Evolutionary conservation across 2,113 vertebrate genomes (phyloP), one percentile per base, ranked within the genome.

Genomic region (Tragelaphus buxtoni): DNA sequence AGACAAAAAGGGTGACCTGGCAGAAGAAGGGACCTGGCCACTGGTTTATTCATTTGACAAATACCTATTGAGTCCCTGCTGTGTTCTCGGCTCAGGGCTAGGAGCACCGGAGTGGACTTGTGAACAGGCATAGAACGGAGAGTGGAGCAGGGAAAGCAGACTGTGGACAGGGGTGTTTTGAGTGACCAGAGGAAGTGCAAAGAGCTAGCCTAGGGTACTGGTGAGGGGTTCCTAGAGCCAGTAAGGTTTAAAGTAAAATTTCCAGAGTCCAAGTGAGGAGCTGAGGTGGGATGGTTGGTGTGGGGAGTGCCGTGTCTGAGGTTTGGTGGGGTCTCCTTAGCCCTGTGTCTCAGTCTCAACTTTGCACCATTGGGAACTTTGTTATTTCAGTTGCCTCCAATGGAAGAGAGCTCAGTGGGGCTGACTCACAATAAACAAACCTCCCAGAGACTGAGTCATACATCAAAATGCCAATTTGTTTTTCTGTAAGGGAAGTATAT

Each of bases 361-460:
- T 88, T 16, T 42, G 79, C 14, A n/a, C 58, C 20, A 1, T 28
- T 0, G 2, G 82, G 56, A 26, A 42, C 42, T 16, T 63, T 22
- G 24, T 82, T 53, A 17, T 51, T 86, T 63, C 83, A 24, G 39
- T 56, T 16, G 69, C 61, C 42, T 92, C 97, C 88, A 72, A 11
- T 39, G 90, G 88, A 69, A 76, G 4, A 10, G 69, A 79, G 49
- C 42, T 89, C 69, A 60, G 72, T 30, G 20, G 65, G 60, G 35
- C 88, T 92, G 95, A 97, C 92, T 96, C 95, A 97, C 90, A 55
- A 49, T 87, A 97, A 98, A 92, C 96, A 95, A 90, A 97, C 60
- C 61, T 97, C 90, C 85, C 77, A 88, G 90, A 97, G 88, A 85
- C 90, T 88, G 97, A 97, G 69, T 97, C 94, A 96, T 58, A 69